phyloP scores from a whole-genome alignment of 2,113 vertebrate genomes.

The Cepphus grylle region DNA sequence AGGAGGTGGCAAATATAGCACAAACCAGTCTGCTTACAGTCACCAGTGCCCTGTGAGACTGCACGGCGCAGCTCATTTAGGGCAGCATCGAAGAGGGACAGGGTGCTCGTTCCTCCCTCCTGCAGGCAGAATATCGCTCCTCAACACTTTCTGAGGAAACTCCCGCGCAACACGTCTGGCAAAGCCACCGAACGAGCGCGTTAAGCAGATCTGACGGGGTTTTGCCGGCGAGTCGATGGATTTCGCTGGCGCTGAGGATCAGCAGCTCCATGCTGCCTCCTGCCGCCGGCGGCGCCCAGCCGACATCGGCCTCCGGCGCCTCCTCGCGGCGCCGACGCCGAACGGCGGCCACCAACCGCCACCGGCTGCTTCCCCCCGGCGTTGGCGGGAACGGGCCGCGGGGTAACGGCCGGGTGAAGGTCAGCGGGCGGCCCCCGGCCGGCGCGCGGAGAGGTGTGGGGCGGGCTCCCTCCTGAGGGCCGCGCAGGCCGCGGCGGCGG shows the following conservation, averaged over 20 bases:
- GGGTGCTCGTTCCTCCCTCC: not conserved
- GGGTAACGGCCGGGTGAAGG: not conserved
- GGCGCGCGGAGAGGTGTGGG: not conserved
- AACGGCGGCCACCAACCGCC: not conserved
- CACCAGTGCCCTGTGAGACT: not conserved
- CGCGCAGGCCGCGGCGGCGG: not conserved
- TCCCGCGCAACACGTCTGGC: not conserved
- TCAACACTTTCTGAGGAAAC: not conserved
- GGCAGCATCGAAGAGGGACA: rapidly evolving
- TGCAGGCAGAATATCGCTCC: rapidly evolving
- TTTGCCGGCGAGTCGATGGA: rapidly evolving
- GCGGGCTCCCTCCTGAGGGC: conserved; percentile 32
- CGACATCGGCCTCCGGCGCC: not conserved
- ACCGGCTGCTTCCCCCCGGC: not conserved
- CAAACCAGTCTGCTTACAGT: not conserved
- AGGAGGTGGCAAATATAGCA: not conserved
- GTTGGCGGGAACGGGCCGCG: not conserved
- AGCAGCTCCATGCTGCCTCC: not conserved
- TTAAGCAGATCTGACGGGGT: rapidly evolving
- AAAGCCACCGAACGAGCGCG: not conserved
- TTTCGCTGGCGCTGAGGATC: not conserved
- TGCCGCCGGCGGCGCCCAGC: not conserved
- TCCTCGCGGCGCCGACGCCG: not conserved
- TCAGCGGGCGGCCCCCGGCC: not conserved
- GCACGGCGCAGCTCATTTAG: not conserved